Conservation (phyloP, 1,140 invertebrate genomes). For the Musca domestica region DNA sequence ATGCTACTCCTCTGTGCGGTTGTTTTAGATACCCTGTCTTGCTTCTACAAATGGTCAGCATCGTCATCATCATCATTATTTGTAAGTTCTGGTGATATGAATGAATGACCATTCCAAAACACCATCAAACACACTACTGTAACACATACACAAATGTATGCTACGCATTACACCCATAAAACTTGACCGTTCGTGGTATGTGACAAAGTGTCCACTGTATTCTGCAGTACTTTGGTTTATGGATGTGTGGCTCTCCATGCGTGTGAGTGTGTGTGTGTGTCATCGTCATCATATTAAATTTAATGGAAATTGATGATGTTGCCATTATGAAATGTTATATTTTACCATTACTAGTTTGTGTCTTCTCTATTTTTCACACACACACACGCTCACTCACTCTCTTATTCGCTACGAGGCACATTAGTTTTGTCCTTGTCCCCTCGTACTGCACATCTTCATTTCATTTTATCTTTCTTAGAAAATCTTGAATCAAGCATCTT, state of each 20-base stretch:
- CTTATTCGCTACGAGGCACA: too few relatives aligned
- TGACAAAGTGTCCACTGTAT: too few relatives aligned
- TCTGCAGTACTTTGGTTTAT: neutral
- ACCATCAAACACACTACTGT: neutral
- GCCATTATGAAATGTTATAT: conserved; percentile 27
- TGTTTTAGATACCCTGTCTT: neutral
- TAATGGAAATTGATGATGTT: conserved; percentile 30
- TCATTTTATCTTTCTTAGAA: too few relatives aligned
- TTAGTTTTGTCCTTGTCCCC: too few relatives aligned
- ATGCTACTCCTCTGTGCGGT: conserved; percentile 10
- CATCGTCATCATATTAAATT: conserved; percentile 26
- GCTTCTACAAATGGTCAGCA: neutral
- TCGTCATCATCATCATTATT: conserved; percentile 5
- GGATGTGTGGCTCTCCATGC: neutral
- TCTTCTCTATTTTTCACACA: too few relatives aligned
- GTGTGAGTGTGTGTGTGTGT: neutral
- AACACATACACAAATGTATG: conserved; percentile 12
- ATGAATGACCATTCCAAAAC: conserved; percentile 7
- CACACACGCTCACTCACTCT: too few relatives aligned
- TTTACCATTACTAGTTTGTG: neutral
- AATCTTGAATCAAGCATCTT: too few relatives aligned
- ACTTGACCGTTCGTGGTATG: neutral
- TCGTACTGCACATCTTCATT: too few relatives aligned
- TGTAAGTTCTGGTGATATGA: conserved; percentile 9
- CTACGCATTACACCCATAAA: neutral